Percentiles rank a stretch among this genome's conserved stretches.
Conservation (phyloP, 2,797 vertebrate species). For the Neostethus bicornis region DNA sequence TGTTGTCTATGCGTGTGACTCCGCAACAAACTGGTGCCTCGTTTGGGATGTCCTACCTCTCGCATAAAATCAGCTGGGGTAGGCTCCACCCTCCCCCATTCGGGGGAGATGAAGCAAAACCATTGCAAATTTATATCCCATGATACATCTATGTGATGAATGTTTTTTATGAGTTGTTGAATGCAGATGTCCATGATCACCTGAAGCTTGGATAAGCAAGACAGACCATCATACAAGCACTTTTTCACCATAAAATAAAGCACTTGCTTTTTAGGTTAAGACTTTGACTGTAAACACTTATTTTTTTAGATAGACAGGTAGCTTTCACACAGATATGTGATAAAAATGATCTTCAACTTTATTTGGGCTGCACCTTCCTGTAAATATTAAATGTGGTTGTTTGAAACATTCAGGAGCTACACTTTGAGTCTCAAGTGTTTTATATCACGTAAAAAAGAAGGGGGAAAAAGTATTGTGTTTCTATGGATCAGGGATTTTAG, state of each 20-base stretch:
- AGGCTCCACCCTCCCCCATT: too few species aligned
- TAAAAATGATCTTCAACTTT: constrained; percentile 24
- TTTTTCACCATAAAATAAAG: constrained; percentile 18
- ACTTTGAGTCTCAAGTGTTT: constrained; percentile 38
- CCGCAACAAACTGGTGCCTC: too few species aligned
- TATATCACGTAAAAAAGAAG: constrained; percentile 26
- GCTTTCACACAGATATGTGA: constrained; percentile 10
- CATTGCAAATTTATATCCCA: constrained; percentile 21
- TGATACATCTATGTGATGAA: constrained; percentile 38
- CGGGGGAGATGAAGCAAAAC: constrained; percentile 19
- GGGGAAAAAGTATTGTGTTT: constrained; percentile 52
- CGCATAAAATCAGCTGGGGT: too few species aligned
- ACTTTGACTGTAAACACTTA: constrained; percentile 25
- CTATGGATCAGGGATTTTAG: constrained; percentile 60
- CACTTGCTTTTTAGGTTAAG: constrained; percentile 6
- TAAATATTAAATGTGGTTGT: constrained; percentile 48
- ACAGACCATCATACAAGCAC: constrained; percentile 20
- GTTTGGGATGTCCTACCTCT: too few species aligned
- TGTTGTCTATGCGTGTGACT: too few species aligned
- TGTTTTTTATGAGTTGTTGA: constrained; percentile 41
- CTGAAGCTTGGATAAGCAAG: constrained; percentile 19
- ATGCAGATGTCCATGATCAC: constrained; percentile 18
- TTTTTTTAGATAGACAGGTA: constrained; percentile 5
- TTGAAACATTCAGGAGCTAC: constrained; percentile 38
- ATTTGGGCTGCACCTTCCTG: constrained; percentile 14